Evolutionary conservation across 2,113 vertebrate species (phyloP).

Genomic region (Elephas maximus): DNA sequence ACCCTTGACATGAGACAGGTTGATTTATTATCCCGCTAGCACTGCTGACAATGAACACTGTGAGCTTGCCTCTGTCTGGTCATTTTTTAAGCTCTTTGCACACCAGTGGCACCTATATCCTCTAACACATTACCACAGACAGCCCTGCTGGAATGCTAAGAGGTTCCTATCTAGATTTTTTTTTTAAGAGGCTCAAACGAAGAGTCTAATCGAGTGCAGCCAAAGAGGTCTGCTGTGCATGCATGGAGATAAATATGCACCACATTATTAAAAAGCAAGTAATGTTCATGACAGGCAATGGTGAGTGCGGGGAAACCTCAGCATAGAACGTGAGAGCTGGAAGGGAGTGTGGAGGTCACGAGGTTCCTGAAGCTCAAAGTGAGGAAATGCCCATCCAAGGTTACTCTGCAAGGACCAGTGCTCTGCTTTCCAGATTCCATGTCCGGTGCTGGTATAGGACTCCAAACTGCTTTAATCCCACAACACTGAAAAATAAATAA

Average conservation of each 20-base stretch:
- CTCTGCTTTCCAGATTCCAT: background rate
- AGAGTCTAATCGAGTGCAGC: slow-evolving; percentile 57
- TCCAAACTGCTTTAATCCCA: no score
- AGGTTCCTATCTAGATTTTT: slow-evolving; percentile 19
- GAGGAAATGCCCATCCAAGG: background rate
- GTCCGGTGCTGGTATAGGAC: fast-evolving
- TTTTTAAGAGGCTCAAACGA: slow-evolving; percentile 36
- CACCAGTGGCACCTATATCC: slow-evolving; percentile 76
- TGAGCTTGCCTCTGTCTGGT: slow-evolving; percentile 79
- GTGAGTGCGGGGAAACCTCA: background rate
- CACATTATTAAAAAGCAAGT: background rate
- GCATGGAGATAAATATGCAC: background rate
- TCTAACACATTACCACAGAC: slow-evolving; percentile 73
- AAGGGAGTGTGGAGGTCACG: fast-evolving
- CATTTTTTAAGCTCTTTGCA: slow-evolving; percentile 88
- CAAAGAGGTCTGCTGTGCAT: background rate
- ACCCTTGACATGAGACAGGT: slow-evolving; percentile 85
- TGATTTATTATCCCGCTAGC: slow-evolving; percentile 87
- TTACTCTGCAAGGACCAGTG: background rate
- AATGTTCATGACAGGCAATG: fast-evolving
- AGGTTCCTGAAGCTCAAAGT: fast-evolving
- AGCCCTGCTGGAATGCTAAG: slow-evolving; percentile 83
- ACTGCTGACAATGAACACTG: slow-evolving; percentile 75
- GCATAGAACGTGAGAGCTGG: fast-evolving
- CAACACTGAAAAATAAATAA: background rate